phyloP scores from a whole-genome alignment of 1,140 invertebrate species.

The Tetramorium alpestre region DNA sequence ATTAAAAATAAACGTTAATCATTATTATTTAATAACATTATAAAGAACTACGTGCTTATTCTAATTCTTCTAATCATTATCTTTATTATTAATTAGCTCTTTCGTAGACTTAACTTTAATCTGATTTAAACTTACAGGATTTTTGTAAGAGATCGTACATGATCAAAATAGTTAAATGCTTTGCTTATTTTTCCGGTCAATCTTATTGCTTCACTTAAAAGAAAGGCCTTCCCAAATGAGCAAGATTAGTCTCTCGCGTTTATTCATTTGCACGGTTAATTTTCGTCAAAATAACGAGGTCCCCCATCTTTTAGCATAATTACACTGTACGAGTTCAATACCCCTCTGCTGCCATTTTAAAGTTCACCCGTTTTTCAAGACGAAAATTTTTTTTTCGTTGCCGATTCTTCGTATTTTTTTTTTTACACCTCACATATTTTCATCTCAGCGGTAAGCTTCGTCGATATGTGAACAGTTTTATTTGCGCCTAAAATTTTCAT shows the following conservation, averaged over 20 bases:
- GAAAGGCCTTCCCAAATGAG: background rate
- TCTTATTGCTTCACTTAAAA: background rate
- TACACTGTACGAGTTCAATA: conserved; percentile 26
- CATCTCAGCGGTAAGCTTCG: background rate
- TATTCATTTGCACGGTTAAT: conserved; percentile 28
- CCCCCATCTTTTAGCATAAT: conserved; percentile 33
- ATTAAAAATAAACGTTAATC: background rate
- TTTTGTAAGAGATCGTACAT: conserved; percentile 16
- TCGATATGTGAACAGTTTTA: conserved; percentile 14
- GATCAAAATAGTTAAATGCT: background rate
- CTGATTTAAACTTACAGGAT: background rate
- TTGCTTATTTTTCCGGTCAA: background rate
- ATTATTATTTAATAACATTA: background rate
- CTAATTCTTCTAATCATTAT: background rate
- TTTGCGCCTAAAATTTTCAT: conserved; percentile 27
- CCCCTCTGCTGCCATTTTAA: background rate
- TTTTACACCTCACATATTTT: background rate
- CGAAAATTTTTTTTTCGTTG: background rate
- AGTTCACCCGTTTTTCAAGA: background rate
- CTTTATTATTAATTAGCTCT: background rate
- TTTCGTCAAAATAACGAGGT: background rate
- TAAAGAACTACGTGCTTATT: background rate
- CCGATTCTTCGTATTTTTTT: background rate
- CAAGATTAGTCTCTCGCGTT: background rate
- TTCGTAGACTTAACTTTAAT: background rate